Conservation (phyloP, 2,797 vertebrate genomes). For the Rhabdophis nuchalis region DNA sequence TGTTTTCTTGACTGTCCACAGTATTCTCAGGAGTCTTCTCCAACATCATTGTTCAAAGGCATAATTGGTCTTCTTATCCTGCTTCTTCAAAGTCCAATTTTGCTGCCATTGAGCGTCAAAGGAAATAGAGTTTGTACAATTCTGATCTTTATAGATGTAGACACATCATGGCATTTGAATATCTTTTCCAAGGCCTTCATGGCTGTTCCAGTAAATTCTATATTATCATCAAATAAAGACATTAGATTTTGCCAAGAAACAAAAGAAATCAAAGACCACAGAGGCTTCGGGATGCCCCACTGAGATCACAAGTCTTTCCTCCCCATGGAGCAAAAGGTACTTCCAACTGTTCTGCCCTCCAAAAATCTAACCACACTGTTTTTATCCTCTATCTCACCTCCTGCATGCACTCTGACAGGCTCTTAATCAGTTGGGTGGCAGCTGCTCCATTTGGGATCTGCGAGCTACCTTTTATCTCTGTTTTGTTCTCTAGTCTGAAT, state of each 20-base stretch:
- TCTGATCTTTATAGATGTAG: background rate
- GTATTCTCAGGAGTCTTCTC: background rate
- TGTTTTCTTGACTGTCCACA: background rate
- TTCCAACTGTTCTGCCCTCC: background rate
- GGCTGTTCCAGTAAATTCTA: background rate
- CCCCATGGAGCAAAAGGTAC: background rate
- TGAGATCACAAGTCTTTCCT: background rate
- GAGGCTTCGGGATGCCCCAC: background rate
- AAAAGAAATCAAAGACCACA: background rate
- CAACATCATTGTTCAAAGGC: background rate
- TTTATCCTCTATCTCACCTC: constrained; percentile 2
- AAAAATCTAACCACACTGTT: background rate
- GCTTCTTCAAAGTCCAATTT: background rate
- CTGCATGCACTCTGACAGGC: background rate
- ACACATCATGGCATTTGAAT: background rate
- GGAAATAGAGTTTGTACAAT: background rate
- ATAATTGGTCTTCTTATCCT: background rate
- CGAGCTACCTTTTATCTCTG: constrained; percentile 6
- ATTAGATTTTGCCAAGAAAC: background rate
- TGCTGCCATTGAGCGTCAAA: background rate
- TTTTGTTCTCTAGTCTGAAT: background rate
- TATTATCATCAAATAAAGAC: background rate
- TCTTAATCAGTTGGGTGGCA: constrained; percentile 9
- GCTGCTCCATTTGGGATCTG: background rate
- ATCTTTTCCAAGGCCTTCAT: background rate